Evolutionary conservation across 2,888 invertebrate genomes (phyloP).

Genomic region (Amblyteles armatorius): DNA sequence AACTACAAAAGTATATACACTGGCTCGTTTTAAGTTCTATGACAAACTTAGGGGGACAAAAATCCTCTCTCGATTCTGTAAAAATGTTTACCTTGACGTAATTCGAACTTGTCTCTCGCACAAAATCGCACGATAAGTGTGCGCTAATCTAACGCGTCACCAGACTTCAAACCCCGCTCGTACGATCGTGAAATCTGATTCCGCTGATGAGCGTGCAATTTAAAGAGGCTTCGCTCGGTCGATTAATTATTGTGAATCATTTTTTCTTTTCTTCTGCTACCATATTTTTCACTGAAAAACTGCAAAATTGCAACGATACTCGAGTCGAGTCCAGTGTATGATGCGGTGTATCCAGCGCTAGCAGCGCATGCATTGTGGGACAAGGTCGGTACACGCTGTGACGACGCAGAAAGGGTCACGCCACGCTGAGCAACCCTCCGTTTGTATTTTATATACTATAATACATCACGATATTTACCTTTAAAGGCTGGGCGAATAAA

Average conservation of each 20-base stretch:
- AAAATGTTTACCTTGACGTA: not conserved
- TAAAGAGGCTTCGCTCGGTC: not conserved
- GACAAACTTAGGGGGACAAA: not conserved
- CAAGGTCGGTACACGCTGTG: conserved; percentile 75
- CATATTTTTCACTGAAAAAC: not conserved
- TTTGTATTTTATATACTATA: conserved; percentile 17
- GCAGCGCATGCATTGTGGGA: conserved; percentile 73
- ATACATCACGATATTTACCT: conserved; percentile 4
- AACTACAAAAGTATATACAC: no score
- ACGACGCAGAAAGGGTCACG: conserved; percentile 72
- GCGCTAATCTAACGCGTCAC: conserved; percentile 25
- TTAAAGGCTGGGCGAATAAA: not conserved
- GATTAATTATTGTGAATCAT: not conserved
- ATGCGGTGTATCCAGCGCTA: not conserved
- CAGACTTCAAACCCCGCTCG: conserved; percentile 10
- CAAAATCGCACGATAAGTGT: conserved; percentile 7
- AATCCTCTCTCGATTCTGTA: not conserved
- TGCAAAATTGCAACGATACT: not conserved
- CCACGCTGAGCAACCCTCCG: conserved; percentile 73
- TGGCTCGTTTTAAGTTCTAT: not conserved
- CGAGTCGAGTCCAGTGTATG: not conserved
- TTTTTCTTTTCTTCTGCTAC: conserved; percentile 3
- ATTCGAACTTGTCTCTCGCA: conserved; percentile 12
- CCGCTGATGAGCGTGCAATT: conserved; percentile 7
- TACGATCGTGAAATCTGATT: conserved; percentile 44